Base-by-base conservation (phyloP, 1,140 invertebrate species). In the Cyclina sinensis region DNA sequence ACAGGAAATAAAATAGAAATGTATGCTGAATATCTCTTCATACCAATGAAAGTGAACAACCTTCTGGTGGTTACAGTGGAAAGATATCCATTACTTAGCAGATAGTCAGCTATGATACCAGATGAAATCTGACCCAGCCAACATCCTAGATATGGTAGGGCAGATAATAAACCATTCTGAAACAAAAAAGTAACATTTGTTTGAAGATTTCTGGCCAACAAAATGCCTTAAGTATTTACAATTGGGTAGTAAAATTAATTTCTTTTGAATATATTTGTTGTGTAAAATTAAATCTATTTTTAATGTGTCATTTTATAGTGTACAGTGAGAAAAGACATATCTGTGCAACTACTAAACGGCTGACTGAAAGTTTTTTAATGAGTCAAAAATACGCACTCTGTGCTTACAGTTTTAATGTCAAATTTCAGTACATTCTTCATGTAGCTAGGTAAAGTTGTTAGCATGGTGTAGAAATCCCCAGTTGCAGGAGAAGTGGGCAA, bases 91-190 rank as follows among this genome's bases (percentile, higher is more conserved):
- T 96, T 96, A 16, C 96, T 95, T 89, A 97, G 95, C 18, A 98
- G 92, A 95, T 96, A 97, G 96, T 99, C 98, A 0, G 98, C 98
- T 18, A 98, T 92, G 88, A 97, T 96, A 0, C 98, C 98, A 14
- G 97, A 97, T 57, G 97, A 92, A 93, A 97, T 97, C n/a, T 98
- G 95, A 27, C 97, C 96, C 18, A 98, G 95, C 5, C 97, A 97
- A 97, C 98, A 98, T 0, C 97, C 97, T 35, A 99, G 93, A 95
- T 99, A 99, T 5, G 98, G 98, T 81, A 99, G 95, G 21, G 98
- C 98, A 1, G 98, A 98, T 68, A 98, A 95, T 0, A 98, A 95
- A 35, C 98, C 98, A 95, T 99, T 98, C 98, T 98, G 95, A 21
- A 90, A 92, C 73, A 87, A 65, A 65, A 21, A 39, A 51, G 51